Percentiles rank a stretch among this genome's conserved stretches.
These are phyloP conservation scores for Thalassaphorura encarpata DNA, from an alignment of 1,140 invertebrate species.

Conservation along the genomic window DNA sequence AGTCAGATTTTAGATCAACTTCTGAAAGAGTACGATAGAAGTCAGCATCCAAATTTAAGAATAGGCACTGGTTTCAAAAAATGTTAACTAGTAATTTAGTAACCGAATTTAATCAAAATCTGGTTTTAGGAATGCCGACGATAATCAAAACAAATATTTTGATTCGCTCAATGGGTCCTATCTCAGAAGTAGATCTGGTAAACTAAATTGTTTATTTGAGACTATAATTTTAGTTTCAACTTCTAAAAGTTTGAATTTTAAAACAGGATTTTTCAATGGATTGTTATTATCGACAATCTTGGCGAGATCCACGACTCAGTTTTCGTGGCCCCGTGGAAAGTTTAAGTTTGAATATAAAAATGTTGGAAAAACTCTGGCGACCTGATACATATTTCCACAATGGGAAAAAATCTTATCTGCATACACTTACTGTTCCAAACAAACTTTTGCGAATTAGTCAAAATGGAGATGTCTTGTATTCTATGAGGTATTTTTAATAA, in stretches of 20 bases:
- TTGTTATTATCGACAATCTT: conserved; percentile 47
- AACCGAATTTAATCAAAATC: no score
- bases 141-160: no score
- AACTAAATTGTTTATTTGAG: no score
- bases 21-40: conserved; percentile 80
- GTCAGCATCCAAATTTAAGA: conserved; percentile 71
- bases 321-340: conserved; percentile 62
- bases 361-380: conserved; percentile 60
- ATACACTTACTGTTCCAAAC: conserved; percentile 82
- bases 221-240: no score
- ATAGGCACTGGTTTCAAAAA: conserved; percentile 53
- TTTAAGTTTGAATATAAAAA: conserved; percentile 33
- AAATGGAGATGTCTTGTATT: conserved; percentile 76
- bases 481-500: conserved; percentile 71
- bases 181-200: conserved; percentile 80
- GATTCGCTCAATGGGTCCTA: conserved; percentile 81
- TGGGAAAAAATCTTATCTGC: conserved; percentile 43
- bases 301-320: conserved; percentile 70
- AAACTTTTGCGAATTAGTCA: conserved; percentile 75
- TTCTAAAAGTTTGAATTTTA: no score
- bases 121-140: no score
- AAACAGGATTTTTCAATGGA: no score
- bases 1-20: conserved; percentile 72
- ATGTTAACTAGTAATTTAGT: no score
- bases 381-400: conserved; percentile 85